phyloP scores from a whole-genome alignment of 2,113 vertebrate species.

The Rhinolophus ferrumequinum region DNA sequence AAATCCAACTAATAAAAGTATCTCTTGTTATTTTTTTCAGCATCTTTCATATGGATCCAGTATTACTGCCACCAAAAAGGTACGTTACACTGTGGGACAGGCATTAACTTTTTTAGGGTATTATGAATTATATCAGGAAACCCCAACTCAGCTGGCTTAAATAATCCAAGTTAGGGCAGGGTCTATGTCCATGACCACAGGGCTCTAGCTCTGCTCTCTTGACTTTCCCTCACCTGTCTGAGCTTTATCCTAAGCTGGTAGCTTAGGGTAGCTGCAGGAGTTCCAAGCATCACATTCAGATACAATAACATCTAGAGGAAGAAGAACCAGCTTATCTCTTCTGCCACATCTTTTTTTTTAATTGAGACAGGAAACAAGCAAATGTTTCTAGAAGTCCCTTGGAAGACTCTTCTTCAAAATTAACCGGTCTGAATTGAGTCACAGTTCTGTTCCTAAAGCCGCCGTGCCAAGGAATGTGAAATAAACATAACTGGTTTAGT shows the following conservation, averaged over 20 bases:
- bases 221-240: not conserved
- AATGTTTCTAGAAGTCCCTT: slow-evolving; percentile 43
- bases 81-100: not conserved
- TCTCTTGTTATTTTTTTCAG: not conserved
- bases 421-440: slow-evolving; percentile 11
- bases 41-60: not conserved
- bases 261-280: not conserved
- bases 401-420: slow-evolving; percentile 6
- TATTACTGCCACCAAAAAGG: not conserved
- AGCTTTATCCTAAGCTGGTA: not conserved
- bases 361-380: not conserved
- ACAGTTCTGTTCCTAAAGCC: slow-evolving; percentile 12
- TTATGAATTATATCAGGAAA: not conserved
- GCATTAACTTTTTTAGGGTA: not conserved
- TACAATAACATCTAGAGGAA: not conserved
- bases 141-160: not conserved
- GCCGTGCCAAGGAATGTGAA: not conserved
- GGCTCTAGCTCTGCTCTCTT: not conserved
- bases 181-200: not conserved
- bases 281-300: not conserved
- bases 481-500: slow-evolving; percentile 44
- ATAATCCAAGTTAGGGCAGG: not conserved
- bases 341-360: not conserved
- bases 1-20: not conserved
- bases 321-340: not conserved